phyloP scores from a whole-genome alignment of 2,888 invertebrate species.

The Cantharis lateralis region DNA sequence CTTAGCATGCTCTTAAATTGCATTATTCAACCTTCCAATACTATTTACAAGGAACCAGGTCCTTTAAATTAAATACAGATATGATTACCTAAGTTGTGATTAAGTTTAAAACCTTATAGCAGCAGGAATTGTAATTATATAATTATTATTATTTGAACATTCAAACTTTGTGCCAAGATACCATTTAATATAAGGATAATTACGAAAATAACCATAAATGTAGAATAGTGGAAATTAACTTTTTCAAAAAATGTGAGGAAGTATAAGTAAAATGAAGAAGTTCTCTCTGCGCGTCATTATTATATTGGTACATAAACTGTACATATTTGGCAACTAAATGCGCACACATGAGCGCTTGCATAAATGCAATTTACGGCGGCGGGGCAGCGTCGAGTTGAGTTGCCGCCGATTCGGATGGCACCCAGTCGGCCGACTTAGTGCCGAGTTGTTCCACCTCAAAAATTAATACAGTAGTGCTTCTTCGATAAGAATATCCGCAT shows the following conservation, averaged over 20 bases:
- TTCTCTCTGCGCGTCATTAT: no score
- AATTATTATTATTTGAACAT: neutral
- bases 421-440: no score
- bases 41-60: conserved; percentile 19
- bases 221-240: neutral
- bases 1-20: conserved; percentile 26
- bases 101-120: conserved; percentile 16
- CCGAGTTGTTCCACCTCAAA: no score
- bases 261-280: no score
- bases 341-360: no score
- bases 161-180: neutral
- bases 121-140: conserved; percentile 6
- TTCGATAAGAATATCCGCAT: no score
- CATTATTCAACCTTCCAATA: conserved; percentile 18
- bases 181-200: neutral
- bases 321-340: no score
- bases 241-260: neutral
- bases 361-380: no score
- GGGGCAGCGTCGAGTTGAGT: no score
- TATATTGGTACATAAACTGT: no score
- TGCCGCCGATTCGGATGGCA: no score
- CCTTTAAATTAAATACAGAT: conserved; percentile 22
- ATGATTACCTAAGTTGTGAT: conserved; percentile 15
- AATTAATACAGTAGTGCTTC: no score
- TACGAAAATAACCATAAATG: neutral